Evolutionary conservation across 2,113 vertebrate species (phyloP).

Genomic region (Melanerpes aurifrons): DNA sequence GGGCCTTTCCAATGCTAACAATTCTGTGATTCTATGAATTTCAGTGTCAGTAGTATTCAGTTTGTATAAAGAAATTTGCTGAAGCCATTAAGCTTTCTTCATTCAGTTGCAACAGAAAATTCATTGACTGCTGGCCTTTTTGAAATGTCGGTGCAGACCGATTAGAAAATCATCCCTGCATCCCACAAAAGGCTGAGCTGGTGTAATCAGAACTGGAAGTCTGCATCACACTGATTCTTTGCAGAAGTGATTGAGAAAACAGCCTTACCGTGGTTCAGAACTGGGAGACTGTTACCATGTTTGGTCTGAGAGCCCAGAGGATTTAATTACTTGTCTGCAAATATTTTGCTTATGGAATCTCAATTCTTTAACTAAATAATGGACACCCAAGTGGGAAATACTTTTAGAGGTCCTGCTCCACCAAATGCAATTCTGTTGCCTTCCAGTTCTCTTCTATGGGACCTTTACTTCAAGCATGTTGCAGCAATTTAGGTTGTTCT

Average conservation of each 20-base stretch:
- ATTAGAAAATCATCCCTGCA: neutral
- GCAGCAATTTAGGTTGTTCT: neutral
- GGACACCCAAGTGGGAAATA: neutral
- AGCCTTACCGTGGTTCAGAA: neutral
- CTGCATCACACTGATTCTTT: neutral
- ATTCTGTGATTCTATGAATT: neutral
- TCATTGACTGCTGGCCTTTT: neutral
- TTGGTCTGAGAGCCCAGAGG: neutral
- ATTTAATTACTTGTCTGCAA: neutral
- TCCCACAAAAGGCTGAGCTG: neutral
- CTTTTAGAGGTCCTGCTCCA: neutral
- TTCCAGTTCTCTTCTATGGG: neutral
- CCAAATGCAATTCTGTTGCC: neutral
- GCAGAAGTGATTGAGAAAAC: neutral
- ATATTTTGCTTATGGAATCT: neutral
- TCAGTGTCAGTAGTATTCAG: slow-evolving; percentile 2
- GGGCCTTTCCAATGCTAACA: too few relatives aligned
- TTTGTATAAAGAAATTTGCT: neutral
- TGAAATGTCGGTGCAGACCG: neutral
- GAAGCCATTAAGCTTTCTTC: neutral
- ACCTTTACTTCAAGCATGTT: neutral
- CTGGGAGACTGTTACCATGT: neutral
- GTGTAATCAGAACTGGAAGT: neutral
- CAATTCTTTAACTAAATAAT: neutral
- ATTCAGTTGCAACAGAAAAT: neutral